Evolutionary conservation across 2,797 vertebrate species (phyloP).

Genomic region (Molossus molossus): DNA sequence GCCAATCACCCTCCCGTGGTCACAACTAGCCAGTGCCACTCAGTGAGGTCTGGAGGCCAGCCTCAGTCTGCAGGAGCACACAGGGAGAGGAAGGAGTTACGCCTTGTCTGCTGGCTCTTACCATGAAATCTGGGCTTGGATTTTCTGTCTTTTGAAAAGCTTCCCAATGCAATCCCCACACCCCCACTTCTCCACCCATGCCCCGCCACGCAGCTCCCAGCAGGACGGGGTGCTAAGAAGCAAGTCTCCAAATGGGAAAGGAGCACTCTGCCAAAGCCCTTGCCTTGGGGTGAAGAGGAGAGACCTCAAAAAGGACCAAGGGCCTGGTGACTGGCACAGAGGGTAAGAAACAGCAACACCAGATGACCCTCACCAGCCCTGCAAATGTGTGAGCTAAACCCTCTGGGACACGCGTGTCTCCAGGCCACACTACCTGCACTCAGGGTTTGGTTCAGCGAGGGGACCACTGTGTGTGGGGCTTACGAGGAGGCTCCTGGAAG

Average conservation of each 20-base stretch:
- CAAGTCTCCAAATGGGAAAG: not conserved
- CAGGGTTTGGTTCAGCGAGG: not conserved
- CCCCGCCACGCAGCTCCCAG: fast-evolving
- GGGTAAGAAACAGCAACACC: too few species aligned
- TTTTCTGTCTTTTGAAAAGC: not conserved
- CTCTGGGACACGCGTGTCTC: not conserved
- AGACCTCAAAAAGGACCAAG: not conserved
- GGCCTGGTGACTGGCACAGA: not conserved
- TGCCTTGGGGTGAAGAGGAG: not conserved
- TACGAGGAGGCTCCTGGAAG: not conserved
- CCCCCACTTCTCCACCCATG: fast-evolving
- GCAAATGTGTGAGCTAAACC: fast-evolving
- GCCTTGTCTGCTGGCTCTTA: not conserved
- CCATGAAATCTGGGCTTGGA: not conserved
- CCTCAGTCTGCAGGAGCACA: not conserved
- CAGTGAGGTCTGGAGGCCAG: not conserved
- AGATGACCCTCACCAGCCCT: too few species aligned
- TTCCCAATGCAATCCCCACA: not conserved
- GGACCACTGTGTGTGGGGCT: not conserved
- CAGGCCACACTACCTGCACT: not conserved
- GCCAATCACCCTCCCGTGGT: not conserved
- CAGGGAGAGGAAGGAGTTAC: fast-evolving
- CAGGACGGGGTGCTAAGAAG: not conserved
- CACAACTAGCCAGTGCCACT: not conserved
- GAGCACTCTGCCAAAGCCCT: too few species aligned